Evolutionary conservation across 2,888 invertebrate species (phyloP), one percentile per base, ranked within the genome.

Genomic region (Drosophila diplacantha): DNA sequence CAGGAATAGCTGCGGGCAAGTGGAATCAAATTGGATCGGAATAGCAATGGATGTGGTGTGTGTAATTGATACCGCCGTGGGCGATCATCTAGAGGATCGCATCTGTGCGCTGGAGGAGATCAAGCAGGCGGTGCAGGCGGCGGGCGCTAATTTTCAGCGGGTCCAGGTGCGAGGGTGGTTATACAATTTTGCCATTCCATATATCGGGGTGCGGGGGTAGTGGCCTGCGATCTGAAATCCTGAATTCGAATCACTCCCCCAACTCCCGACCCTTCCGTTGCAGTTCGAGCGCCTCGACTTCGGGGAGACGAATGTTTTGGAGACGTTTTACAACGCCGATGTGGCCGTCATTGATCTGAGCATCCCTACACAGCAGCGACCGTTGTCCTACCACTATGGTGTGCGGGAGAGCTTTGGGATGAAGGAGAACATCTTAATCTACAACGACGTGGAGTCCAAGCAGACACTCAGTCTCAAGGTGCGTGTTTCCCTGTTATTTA

Each of bases 251-350:
- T 44, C 44, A 58, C 44, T 20, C 39, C 91, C 91, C 64, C 16
- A 35, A 41, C n/a, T 41, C 5, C n/a, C 24, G 39, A 22, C 22
- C 26, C n/a, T 54, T 22, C 37, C 31, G 20, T 73, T 75, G 16
- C 89, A 96, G 94, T 99, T 98, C 91, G 97, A 99, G 87, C 97
- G 96, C 87, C 90, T 99, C 73, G 99, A 99, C 89, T 99, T 98
- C 89, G 99, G 98, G 0, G 99, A 99, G 89, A 95, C 96, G 14
- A 96, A 95, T 88, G 96, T 96, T 1, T 89, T 98, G 82, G 98
- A 98, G 87, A 94, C 93, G 73, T 99, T 99, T 89, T 99, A 99
- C 89, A 98, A 98, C 91, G 99, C 99, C 0, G 99, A 99, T 88
- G 96, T 99, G 44, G 98, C 96, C 0, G 91, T 99, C 38, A 96